These are phyloP conservation scores for Wiebesia pumilae DNA, from an alignment of 1,140 invertebrate species.

Conservation along the genomic window DNA sequence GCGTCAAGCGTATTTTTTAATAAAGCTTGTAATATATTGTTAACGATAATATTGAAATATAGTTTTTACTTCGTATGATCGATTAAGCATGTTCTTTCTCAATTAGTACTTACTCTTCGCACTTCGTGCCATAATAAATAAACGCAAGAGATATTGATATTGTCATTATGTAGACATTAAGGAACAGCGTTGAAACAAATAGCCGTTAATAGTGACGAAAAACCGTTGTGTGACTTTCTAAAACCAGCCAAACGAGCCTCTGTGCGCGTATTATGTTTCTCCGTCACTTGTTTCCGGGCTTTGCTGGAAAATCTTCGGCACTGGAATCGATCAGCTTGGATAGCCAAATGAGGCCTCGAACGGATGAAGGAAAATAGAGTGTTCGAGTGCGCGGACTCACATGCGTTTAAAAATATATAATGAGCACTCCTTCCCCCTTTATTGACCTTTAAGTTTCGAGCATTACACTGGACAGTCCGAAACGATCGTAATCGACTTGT, in stretches of 20 bases:
- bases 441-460: neutral
- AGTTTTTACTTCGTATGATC: neutral
- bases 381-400: neutral
- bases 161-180: neutral
- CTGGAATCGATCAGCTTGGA: neutral
- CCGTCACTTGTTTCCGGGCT: neutral
- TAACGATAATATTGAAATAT: neutral
- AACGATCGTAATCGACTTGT: neutral
- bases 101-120: neutral
- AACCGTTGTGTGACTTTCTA: slow-evolving; percentile 42
- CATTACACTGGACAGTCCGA: neutral
- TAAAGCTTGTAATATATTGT: neutral
- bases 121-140: neutral
- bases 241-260: slow-evolving; percentile 27
- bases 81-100: neutral
- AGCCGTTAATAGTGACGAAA: neutral
- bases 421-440: neutral
- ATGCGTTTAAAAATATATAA: slow-evolving; percentile 20
- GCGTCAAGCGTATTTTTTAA: neutral
- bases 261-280: neutral
- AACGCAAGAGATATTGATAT: neutral
- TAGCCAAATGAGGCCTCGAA: neutral
- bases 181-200: slow-evolving; percentile 13
- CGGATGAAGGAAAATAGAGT: neutral
- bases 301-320: neutral